These are phyloP conservation scores for Bos indicus DNA, from an alignment of 2,113 vertebrate species.

Conservation along the genomic window DNA sequence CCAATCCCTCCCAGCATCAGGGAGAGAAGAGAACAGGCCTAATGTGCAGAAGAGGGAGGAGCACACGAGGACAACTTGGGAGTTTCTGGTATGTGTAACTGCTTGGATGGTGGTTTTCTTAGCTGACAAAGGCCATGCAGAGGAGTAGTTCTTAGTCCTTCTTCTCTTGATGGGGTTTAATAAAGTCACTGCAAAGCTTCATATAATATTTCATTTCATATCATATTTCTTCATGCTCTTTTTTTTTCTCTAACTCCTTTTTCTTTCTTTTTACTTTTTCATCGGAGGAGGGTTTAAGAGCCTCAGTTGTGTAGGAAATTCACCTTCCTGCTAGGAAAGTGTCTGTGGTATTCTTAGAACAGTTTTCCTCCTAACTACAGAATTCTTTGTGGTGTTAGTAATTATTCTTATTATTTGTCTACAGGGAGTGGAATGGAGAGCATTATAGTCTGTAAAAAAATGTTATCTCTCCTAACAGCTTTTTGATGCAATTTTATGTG, in stretches of 20 bases:
- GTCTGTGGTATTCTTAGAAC: not conserved
- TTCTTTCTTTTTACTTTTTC: not conserved
- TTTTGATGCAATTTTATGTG: conserved; percentile 7
- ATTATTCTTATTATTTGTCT: not conserved
- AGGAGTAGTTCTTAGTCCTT: not conserved
- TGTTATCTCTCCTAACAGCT: not conserved
- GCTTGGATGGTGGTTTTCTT: not conserved
- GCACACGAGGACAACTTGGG: not conserved
- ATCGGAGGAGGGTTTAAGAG: not conserved
- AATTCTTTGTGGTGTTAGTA: not conserved
- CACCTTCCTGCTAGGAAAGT: not conserved
- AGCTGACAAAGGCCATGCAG: not conserved
- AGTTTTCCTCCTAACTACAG: not conserved
- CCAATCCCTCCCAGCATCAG: too few relatives aligned
- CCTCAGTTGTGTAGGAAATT: not conserved
- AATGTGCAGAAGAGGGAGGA: not conserved
- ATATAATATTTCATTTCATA: not conserved
- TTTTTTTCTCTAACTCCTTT: not conserved
- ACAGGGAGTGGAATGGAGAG: not conserved
- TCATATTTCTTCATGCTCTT: not conserved
- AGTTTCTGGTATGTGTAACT: not conserved
- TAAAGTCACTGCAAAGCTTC: not conserved
- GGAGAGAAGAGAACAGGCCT: not conserved
- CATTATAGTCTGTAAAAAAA: not conserved
- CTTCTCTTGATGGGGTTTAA: not conserved